phyloP scores from a whole-genome alignment of 2,113 vertebrate genomes.

The Gorsachius goisagi region DNA sequence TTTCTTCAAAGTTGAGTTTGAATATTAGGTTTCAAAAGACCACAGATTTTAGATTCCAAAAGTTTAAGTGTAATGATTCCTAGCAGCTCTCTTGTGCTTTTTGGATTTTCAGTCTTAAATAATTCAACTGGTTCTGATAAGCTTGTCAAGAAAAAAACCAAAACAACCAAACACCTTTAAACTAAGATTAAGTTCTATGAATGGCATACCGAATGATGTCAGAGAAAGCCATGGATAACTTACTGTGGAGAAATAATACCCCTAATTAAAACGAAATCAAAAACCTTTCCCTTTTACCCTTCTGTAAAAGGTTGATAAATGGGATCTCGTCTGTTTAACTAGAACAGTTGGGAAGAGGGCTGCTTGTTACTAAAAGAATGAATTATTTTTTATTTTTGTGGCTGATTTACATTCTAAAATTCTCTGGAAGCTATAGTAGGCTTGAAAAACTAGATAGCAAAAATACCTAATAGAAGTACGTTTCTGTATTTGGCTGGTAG shows the following conservation, averaged over 20 bases:
- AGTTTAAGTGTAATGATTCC: neutral
- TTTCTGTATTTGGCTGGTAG: neutral
- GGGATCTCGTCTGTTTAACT: neutral
- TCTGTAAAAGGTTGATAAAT: neutral
- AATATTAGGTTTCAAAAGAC: neutral
- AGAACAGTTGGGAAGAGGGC: neutral
- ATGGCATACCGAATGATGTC: neutral
- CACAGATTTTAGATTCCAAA: neutral
- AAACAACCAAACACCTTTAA: neutral
- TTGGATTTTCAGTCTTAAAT: neutral
- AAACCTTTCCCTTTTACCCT: neutral
- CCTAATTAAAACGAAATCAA: neutral
- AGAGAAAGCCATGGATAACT: neutral
- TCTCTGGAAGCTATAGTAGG: neutral
- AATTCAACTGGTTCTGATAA: neutral
- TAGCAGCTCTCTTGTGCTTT: neutral
- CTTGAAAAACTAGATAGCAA: neutral
- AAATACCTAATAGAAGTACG: neutral
- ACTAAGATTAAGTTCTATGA: neutral
- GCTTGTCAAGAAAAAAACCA: neutral
- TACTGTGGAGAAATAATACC: neutral
- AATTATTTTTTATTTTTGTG: neutral
- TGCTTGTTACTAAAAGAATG: neutral
- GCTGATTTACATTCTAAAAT: neutral
- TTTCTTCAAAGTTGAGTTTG: neutral